These are phyloP conservation scores for Burhinus bistriatus DNA, from an alignment of 2,113 vertebrate species.

Conservation along the genomic window DNA sequence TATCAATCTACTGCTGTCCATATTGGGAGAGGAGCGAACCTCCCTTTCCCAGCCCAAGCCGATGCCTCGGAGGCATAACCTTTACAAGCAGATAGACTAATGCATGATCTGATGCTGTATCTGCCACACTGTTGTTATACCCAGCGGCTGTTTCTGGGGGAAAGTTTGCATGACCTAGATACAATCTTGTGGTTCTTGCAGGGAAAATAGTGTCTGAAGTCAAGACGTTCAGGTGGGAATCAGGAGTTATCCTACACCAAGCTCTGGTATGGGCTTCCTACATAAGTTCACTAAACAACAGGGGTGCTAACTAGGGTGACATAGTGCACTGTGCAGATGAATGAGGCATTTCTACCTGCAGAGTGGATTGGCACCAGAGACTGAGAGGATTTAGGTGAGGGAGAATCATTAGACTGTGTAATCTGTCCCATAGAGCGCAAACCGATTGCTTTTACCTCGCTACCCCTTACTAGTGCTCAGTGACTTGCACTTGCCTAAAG, in stretches of 20 bases:
- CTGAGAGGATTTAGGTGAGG: background rate
- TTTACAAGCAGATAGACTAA: background rate
- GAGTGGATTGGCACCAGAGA: background rate
- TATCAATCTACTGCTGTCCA: background rate
- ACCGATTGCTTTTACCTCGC: background rate
- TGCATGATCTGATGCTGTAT: background rate
- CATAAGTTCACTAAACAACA: background rate
- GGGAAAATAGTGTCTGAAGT: background rate
- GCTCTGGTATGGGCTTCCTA: background rate
- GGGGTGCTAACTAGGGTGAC: background rate
- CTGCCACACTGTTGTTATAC: constrained; percentile 18
- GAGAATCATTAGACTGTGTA: background rate
- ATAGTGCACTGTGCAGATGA: background rate
- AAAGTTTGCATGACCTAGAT: constrained; percentile 11
- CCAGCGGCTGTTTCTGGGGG: constrained; percentile 29
- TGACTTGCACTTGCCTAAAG: background rate
- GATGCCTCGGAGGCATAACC: background rate
- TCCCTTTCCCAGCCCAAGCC: background rate
- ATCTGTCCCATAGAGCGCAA: background rate
- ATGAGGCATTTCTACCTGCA: background rate
- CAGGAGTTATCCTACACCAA: background rate
- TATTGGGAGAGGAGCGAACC: background rate
- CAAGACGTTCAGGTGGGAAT: background rate
- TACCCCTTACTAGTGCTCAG: background rate
- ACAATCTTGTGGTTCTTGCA: background rate